phyloP scores from a whole-genome alignment of 2,888 invertebrate genomes.

The Stenotaenia linearis region DNA sequence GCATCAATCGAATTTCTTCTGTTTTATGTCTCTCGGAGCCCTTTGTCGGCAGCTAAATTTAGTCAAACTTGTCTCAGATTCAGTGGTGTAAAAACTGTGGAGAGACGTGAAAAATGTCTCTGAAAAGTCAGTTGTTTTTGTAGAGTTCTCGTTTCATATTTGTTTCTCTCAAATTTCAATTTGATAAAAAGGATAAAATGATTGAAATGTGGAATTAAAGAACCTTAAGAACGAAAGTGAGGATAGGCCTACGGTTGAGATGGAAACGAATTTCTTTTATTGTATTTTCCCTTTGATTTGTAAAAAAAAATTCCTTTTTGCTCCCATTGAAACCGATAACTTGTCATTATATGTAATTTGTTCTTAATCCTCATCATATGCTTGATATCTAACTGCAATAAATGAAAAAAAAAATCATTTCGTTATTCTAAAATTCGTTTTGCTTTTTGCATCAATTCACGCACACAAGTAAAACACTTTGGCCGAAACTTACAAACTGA shows the following conservation, averaged over 20 bases:
- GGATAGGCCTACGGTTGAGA: background rate
- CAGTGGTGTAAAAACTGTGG: constrained; percentile 15
- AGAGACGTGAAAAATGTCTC: background rate
- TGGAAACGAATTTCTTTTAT: background rate
- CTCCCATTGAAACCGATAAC: background rate
- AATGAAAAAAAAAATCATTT: background rate
- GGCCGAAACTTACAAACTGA: background rate
- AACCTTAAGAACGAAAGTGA: background rate
- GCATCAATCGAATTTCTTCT: background rate
- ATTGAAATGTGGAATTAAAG: background rate
- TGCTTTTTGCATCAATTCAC: background rate
- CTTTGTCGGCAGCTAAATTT: constrained; percentile 33
- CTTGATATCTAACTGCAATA: background rate
- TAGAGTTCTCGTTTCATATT: background rate
- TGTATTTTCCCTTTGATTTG: background rate
- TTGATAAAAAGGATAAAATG: background rate
- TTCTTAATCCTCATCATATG: background rate
- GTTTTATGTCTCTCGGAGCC: constrained; percentile 31
- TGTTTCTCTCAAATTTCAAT: background rate
- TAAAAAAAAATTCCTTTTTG: background rate
- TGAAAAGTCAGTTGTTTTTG: constrained; percentile 18
- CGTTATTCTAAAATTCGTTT: background rate
- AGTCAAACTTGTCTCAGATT: constrained; percentile 24
- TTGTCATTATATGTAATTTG: constrained; percentile 19
- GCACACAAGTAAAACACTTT: background rate